Base-by-base conservation (phyloP, 2,888 invertebrate genomes). In the Rotaria magnacalcarata region DNA sequence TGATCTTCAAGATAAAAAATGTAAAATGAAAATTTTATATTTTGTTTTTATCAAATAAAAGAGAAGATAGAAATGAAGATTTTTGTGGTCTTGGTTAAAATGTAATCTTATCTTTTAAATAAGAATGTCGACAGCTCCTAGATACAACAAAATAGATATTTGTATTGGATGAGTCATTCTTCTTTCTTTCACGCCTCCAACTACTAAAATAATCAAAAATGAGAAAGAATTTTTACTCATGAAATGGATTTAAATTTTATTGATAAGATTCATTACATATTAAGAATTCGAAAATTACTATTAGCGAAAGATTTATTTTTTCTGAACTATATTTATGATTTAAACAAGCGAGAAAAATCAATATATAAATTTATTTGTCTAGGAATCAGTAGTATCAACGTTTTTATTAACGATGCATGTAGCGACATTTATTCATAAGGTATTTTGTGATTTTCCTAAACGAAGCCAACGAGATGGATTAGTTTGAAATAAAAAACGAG, bases 81-180 rank as follows among this genome's bases (percentile, higher is more conserved):
- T 54, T 52, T 54, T 54, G 54, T 54, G 54, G 54, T 54, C 54
- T 54, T 21, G 21, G 21, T 54, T 67, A 16, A 34, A 16, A 34
- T 67, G 10, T 67, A 67, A 67, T 67, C 67, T 67, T 67, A 67
- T 67, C 67, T 67, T 67, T 67, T 7, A 67, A 67, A 67, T 67
- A 67, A 11, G 27, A 67, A 67, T 67, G 67, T 67, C 34, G 67
- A 67, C 67, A 14, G 16, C 67, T 67, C 14, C 16, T 67, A 16
- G 67, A 67, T 19, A 54, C 10, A 67, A 34, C 14, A 67, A 27
- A 8, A 60, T 67, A 14, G 67, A 34, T 67, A 67, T 14, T 67
- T 3, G 34, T 34, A 67, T 8, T 67, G 34, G 14, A 67, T 67
- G 67, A 67, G 14, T 67, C 67, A 67, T 67, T 27, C 34, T 14